These are phyloP conservation scores for Osmerus eperlanus DNA, from an alignment of 2,113 vertebrate genomes.

Conservation along the genomic window DNA sequence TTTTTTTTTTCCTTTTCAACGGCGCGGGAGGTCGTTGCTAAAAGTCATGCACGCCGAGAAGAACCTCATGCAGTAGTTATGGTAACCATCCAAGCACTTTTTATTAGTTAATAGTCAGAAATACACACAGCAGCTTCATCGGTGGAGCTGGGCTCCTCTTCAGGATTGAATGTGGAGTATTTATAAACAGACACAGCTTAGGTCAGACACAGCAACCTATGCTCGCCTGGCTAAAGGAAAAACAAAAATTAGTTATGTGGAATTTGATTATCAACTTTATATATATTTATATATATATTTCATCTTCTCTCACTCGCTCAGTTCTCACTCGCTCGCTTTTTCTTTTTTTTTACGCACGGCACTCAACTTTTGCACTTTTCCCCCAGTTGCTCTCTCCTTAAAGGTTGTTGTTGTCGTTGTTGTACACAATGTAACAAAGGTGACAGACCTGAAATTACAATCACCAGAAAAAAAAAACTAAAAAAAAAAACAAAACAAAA, in stretches of 20 bases:
- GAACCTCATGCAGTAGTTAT: slow-evolving; percentile 99
- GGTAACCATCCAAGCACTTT: slow-evolving; percentile 99
- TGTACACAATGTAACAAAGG: slow-evolving; percentile 99
- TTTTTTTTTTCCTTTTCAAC: slow-evolving; percentile 80
- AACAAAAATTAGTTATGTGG: slow-evolving; percentile 85
- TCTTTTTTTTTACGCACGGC: slow-evolving; percentile 35
- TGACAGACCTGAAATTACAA: slow-evolving; percentile 99
- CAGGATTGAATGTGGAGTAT: slow-evolving; percentile 94
- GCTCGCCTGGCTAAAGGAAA: slow-evolving; percentile 93
- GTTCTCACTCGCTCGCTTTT: slow-evolving; percentile 49
- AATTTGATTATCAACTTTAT: slow-evolving; percentile 92
- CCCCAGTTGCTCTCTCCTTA: slow-evolving; percentile 74
- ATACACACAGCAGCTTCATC: slow-evolving; percentile 99
- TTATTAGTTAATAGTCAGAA: slow-evolving; percentile 99
- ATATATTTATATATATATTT: slow-evolving; percentile 77
- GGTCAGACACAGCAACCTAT: slow-evolving; percentile 87
- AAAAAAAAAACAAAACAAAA: slow-evolving; percentile 40
- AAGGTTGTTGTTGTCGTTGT: slow-evolving; percentile 90
- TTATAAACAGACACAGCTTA: slow-evolving; percentile 92
- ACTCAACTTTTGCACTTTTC: slow-evolving; percentile 54
- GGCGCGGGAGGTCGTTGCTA: slow-evolving; percentile 83
- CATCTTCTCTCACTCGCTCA: slow-evolving; percentile 75
- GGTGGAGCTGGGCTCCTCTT: slow-evolving; percentile 87
- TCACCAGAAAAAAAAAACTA: slow-evolving; percentile 85
- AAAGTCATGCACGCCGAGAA: slow-evolving; percentile 98